Percentiles rank a stretch among this genome's conserved stretches.
Conservation (phyloP, 1,140 invertebrate genomes). For the Drosophila arizonae region DNA sequence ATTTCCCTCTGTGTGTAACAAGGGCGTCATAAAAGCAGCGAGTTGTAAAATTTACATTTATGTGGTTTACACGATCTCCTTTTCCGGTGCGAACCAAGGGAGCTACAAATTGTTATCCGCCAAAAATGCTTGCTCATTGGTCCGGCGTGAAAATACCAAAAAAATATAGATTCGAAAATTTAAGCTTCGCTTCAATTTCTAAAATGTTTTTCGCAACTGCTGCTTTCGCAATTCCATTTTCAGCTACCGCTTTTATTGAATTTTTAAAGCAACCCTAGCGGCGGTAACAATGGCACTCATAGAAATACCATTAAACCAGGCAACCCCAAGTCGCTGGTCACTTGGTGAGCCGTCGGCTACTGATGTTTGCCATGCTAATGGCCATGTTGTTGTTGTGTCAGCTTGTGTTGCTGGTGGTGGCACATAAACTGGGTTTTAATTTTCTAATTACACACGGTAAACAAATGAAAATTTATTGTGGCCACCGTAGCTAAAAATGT, state of each 20-base stretch:
- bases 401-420: slow-evolving; percentile 41
- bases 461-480: slow-evolving; percentile 79
- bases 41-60: slow-evolving; percentile 60
- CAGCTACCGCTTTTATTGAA: slow-evolving; percentile 12
- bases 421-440: slow-evolving; percentile 76
- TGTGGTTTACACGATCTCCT: slow-evolving; percentile 38
- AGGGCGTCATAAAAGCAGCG: slow-evolving; percentile 35
- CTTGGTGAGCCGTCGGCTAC: slow-evolving; percentile 30
- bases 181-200: background rate
- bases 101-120: slow-evolving; percentile 34
- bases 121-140: background rate
- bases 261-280: slow-evolving; percentile 16
- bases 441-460: slow-evolving; percentile 78
- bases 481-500: slow-evolving; percentile 20
- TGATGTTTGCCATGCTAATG: slow-evolving; percentile 57
- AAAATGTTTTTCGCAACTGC: background rate
- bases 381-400: slow-evolving; percentile 45
- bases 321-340: slow-evolving; percentile 33
- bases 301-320: slow-evolving; percentile 6
- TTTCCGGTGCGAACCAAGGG: slow-evolving; percentile 20
- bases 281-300: slow-evolving; percentile 3
- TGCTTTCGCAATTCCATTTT: background rate
- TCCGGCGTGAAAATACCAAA: slow-evolving; percentile 28
- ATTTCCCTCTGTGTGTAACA: slow-evolving; percentile 9
- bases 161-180: slow-evolving; percentile 42